Percentiles rank a stretch among this genome's conserved stretches.
Conservation (phyloP, 2,888 invertebrate genomes). For the Hemithea aestivaria region DNA sequence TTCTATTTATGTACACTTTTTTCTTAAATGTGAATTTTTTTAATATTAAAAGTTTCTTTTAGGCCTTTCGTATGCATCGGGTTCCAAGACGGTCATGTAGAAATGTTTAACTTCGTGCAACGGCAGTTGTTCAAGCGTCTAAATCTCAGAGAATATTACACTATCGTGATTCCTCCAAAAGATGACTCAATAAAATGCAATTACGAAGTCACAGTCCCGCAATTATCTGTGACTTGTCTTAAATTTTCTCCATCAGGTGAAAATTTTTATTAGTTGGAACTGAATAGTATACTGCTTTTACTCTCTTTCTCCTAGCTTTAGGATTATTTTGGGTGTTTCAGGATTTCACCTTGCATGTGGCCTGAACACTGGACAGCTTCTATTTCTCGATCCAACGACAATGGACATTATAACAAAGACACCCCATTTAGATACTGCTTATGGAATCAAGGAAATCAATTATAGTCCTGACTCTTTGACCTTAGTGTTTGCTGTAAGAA, state of each 20-base stretch:
- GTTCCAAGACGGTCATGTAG: conserved; percentile 65
- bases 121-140: conserved; percentile 47
- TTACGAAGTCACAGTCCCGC: conserved; percentile 43
- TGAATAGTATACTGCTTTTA: too few relatives aligned
- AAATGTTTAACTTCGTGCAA: conserved; percentile 62
- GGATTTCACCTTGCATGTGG: conserved; percentile 80
- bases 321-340: conserved; percentile 25
- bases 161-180: conserved; percentile 48
- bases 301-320: too few relatives aligned
- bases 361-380: conserved; percentile 76
- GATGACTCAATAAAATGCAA: conserved; percentile 54
- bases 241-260: conserved; percentile 80
- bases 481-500: conserved; percentile 78
- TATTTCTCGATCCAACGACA: conserved; percentile 80
- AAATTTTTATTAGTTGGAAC: not conserved
- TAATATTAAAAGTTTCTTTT: conserved; percentile 15
- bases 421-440: conserved; percentile 65
- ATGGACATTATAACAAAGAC: conserved; percentile 61
- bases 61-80: conserved; percentile 72
- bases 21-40: too few relatives aligned
- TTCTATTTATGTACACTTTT: conserved; percentile 7
- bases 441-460: conserved; percentile 68
- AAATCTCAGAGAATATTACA: conserved; percentile 51
- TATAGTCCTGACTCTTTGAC: conserved; percentile 76
- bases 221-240: conserved; percentile 58